Evolutionary conservation across 2,797 vertebrate genomes (phyloP), one percentile per base, ranked within the genome.

Genomic region (Lateolabrax maculatus): DNA sequence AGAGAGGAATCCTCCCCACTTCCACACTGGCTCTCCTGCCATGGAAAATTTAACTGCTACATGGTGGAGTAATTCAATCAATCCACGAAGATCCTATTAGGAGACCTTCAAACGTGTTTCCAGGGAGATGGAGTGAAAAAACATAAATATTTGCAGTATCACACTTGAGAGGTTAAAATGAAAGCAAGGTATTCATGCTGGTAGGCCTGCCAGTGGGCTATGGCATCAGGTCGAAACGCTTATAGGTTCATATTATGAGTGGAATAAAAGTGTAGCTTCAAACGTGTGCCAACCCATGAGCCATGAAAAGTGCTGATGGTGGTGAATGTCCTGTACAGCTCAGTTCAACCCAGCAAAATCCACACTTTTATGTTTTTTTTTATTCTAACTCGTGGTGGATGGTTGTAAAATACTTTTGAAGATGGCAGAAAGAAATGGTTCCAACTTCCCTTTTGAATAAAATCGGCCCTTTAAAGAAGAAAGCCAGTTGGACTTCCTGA

Each of bases 111-210:
- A 93, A 92, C 6, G 56, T 80, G 92, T 93, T 90, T 93, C 92
- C 85, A 88, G 57, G 88, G 91, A 90, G 85, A 94, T 90, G 83
- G 46, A 71, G 79, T 78, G 76, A 81, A 82, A 84, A 90, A 90
- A 93, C 76, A 93, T 91, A 88, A 93, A 94, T 94, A 94, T 94
- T 94, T 94, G 89, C 88, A 90, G 77, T 81, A 90, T 92, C 84
- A 89, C 90, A 91, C 88, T 90, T 81, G 75, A 91, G 86, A 87
- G 83, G 84, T 71, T 82, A 46, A 88, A 91, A 89, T 92, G 85
- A 94, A 94, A 93, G 88, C 86, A 9, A 71, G 74, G 85, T 79
- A 90, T 93, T 94, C 83, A 89, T 84, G 75, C 81, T 57, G 80
- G 80, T 73, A 57, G 71, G 37, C 66, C 79, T 77, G 79, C 56